These are phyloP conservation scores for Polyergus mexicanus DNA, from an alignment of 1,140 invertebrate species.

Conservation along the genomic window DNA sequence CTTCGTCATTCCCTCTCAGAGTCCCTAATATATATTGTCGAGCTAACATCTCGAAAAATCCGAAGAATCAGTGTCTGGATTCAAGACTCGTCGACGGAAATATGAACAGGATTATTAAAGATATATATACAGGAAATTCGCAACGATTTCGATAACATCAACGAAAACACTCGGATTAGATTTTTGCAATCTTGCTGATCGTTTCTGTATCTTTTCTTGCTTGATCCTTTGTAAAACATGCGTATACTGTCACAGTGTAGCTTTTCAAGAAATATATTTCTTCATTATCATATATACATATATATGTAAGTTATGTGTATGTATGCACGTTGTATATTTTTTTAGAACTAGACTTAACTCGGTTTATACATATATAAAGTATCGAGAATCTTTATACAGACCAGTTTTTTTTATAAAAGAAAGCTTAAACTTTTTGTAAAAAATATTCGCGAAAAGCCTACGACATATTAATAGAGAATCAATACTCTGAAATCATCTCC, in stretches of 20 bases:
- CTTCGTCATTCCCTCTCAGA: constrained; percentile 18
- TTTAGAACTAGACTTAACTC: too few relatives aligned
- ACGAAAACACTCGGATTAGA: constrained; percentile 49
- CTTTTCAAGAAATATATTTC: neutral
- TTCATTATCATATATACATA: neutral
- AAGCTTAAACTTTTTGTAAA: too few relatives aligned
- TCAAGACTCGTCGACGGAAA: constrained; percentile 34
- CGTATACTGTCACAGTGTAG: neutral
- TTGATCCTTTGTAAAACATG: neutral
- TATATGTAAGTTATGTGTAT: too few relatives aligned
- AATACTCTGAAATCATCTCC: neutral
- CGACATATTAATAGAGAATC: neutral
- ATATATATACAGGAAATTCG: constrained; percentile 63
- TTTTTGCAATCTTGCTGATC: constrained; percentile 11
- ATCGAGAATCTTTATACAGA: too few relatives aligned
- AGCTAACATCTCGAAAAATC: constrained; percentile 70
- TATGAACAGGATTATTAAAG: constrained; percentile 42
- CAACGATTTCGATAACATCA: constrained; percentile 68
- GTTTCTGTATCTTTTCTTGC: constrained; percentile 1
- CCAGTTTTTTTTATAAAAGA: too few relatives aligned
- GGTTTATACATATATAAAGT: too few relatives aligned
- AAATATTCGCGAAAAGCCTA: neutral
- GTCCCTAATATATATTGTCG: constrained; percentile 66
- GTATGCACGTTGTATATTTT: too few relatives aligned
- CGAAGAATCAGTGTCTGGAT: constrained; percentile 18